Evolutionary conservation across 2,797 vertebrate species (phyloP).

Genomic region (Eospalax fontanierii): DNA sequence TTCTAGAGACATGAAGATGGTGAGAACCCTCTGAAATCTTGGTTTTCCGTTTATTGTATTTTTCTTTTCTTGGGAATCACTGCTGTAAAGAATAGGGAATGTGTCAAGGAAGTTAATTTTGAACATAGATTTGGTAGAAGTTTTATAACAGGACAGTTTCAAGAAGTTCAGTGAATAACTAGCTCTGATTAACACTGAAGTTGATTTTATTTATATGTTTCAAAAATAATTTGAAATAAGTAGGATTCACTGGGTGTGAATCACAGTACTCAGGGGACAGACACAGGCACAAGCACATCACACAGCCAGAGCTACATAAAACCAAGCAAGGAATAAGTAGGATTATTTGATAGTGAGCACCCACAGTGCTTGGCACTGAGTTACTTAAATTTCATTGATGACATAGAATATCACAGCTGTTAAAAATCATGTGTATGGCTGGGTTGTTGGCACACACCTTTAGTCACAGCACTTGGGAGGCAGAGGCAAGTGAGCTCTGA

Average conservation of each 20-base stretch:
- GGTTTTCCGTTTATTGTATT: neutral
- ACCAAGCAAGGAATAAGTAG: no score
- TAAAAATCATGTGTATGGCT: neutral
- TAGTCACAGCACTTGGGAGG: no score
- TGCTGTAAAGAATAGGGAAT: neutral
- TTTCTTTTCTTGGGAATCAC: neutral
- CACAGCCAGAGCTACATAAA: no score
- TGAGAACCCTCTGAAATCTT: conserved; percentile 79
- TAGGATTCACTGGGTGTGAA: neutral
- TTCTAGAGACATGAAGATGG: conserved; percentile 99
- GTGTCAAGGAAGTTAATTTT: neutral
- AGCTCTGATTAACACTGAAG: neutral
- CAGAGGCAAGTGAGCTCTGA: no score
- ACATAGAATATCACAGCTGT: neutral
- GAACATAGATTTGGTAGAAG: neutral
- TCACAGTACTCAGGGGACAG: no score
- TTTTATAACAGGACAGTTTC: neutral
- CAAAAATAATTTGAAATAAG: conserved; percentile 33
- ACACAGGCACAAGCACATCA: no score
- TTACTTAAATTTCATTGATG: neutral
- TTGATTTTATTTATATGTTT: neutral
- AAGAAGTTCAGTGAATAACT: neutral
- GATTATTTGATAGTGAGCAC: neutral
- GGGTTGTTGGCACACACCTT: no score
- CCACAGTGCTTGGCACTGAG: neutral